Evolutionary conservation across 2,113 vertebrate species (phyloP).

Genomic region (Fregetta grallaria): DNA sequence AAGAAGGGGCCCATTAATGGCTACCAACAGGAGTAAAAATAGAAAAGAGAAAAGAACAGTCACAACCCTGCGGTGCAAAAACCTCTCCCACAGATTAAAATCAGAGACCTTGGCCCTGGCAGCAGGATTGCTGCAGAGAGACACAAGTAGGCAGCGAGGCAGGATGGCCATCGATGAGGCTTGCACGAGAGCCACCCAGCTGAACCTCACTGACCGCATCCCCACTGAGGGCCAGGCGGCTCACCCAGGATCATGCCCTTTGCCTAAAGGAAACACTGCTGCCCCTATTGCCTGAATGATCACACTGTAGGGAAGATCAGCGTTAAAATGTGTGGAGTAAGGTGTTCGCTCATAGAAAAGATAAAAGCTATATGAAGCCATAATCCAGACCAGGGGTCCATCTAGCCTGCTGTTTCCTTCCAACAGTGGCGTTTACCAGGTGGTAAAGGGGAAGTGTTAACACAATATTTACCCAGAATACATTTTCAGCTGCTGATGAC

Average conservation of each 20-base stretch:
- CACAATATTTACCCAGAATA: neutral
- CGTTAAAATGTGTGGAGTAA: neutral
- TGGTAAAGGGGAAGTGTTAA: neutral
- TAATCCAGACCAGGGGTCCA: neutral
- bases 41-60: neutral
- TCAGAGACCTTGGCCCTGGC: neutral
- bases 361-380: neutral
- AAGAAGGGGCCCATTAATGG: neutral
- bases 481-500: neutral
- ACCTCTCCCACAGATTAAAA: neutral
- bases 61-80: neutral
- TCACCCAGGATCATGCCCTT: neutral
- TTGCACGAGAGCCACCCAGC: neutral
- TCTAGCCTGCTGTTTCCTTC: neutral
- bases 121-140: neutral
- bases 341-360: fast-evolving
- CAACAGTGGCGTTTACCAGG: neutral
- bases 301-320: fast-evolving
- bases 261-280: neutral
- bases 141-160: neutral
- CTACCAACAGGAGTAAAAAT: neutral
- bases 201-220: neutral
- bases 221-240: fast-evolving
- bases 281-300: neutral
- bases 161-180: neutral